Percentiles rank a stretch among this genome's conserved stretches.
Evolutionary conservation across 1,140 invertebrate genomes (phyloP).

Genomic region (Nephotettix cincticeps): DNA sequence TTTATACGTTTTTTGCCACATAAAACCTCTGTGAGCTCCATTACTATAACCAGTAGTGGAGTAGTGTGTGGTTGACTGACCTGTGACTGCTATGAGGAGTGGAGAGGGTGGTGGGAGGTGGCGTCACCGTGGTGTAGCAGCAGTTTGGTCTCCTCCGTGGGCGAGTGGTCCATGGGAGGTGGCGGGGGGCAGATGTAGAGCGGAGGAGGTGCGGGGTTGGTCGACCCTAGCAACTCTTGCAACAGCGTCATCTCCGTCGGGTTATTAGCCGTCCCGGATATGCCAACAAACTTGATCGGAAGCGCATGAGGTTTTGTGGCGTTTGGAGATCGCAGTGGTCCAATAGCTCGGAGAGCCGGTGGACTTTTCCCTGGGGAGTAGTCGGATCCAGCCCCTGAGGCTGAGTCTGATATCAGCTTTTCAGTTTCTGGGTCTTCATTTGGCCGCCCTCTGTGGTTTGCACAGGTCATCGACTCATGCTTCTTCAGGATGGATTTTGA

Average conservation of each 20-base stretch:
- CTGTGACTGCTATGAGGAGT: conserved; percentile 48
- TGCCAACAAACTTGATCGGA: conserved; percentile 50
- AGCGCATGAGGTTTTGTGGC: conserved; percentile 40
- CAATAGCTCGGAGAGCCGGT: neutral
- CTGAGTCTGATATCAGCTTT: conserved; percentile 65
- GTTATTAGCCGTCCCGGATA: conserved; percentile 40
- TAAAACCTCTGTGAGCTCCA: too few species aligned
- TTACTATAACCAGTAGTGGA: too few species aligned
- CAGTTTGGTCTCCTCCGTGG: conserved; percentile 55
- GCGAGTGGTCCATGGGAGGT: conserved; percentile 53
- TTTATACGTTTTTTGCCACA: too few species aligned
- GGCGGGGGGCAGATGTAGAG: conserved; percentile 53
- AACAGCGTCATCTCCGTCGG: conserved; percentile 49
- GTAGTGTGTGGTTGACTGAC: too few species aligned
- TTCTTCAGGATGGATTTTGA: conserved; percentile 80
- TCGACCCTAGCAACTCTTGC: conserved; percentile 35
- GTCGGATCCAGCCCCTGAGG: conserved; percentile 43
- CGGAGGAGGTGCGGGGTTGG: conserved; percentile 36
- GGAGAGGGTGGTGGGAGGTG: conserved; percentile 34
- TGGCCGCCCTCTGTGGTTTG: conserved; percentile 45
- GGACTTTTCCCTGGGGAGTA: conserved; percentile 48
- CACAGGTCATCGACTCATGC: conserved; percentile 52
- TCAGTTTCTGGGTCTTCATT: conserved; percentile 70
- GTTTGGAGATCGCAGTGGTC: conserved; percentile 28
- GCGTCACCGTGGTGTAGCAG: conserved; percentile 43